A percentile compares a stretch with the other conserved stretches of the same genome.
Evolutionary conservation across 2,797 vertebrate genomes (phyloP).

Genomic region (Esox masquinongy): DNA sequence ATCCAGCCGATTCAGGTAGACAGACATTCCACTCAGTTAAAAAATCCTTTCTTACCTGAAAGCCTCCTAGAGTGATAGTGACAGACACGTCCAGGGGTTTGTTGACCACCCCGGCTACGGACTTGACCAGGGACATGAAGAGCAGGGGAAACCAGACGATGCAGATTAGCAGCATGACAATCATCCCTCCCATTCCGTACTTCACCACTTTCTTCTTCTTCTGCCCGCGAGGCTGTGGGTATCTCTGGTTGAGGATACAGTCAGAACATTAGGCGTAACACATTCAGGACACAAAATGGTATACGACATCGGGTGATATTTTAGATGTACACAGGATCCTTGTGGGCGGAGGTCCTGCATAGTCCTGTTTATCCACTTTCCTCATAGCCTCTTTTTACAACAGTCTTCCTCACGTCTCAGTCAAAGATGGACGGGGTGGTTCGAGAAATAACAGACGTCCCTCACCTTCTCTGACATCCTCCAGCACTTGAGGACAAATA

Average conservation of each 20-base stretch:
- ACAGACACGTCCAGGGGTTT: constrained; percentile 90
- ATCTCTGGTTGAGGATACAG: constrained; percentile 74
- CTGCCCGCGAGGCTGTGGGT: constrained; percentile 93
- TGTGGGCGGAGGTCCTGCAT: no score
- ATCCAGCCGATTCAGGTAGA: neutral
- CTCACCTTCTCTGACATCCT: constrained; percentile 80
- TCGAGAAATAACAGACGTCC: neutral
- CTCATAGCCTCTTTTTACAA: neutral
- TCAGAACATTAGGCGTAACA: neutral
- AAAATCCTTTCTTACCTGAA: constrained; percentile 76
- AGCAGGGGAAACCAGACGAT: constrained; percentile 97
- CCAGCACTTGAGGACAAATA: constrained; percentile 85
- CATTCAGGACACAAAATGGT: no score
- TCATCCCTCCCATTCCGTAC: constrained; percentile 96
- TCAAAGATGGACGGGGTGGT: constrained; percentile 29
- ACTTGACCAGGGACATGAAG: constrained; percentile 95
- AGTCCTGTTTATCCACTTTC: neutral
- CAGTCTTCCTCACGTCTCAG: neutral
- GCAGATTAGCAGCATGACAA: constrained; percentile 92
- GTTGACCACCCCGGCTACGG: constrained; percentile 93
- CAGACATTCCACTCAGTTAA: neutral
- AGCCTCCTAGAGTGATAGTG: constrained; percentile 91
- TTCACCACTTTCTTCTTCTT: constrained; percentile 98
- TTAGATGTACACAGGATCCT: no score
- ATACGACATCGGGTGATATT: no score